Base-by-base conservation (phyloP, 2,888 invertebrate genomes). In the Camponotus fellah region DNA sequence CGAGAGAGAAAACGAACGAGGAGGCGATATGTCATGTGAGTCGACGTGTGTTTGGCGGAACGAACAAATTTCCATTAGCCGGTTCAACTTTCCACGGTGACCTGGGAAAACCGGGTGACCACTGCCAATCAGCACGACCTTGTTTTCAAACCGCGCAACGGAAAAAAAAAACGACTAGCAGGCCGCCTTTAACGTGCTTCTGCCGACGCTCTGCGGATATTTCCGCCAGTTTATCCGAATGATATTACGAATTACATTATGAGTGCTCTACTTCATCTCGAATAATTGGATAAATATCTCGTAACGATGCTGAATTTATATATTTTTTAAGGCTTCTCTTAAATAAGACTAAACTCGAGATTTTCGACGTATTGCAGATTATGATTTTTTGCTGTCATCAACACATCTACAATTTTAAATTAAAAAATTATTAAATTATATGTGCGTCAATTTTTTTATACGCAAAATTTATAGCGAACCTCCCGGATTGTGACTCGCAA, bases 1-100 rank as follows among this genome's bases (percentile, higher is more conserved):
- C 60, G 77, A 46, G 65, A 60, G 60, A 10, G 40, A 32, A 71
- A 40, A 71, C 37, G 76, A 69, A 64, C 71, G 86, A 72, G 80
- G 65, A 68, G 69, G 53, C 75, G 88, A 86, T 86, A 82, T 81
- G 86, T 89, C 87, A 85, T 85, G 62, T 82, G 82, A 84, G 71
- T 83, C 85, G 83, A 86, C 88, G 88, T 89, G 82, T 89, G 91
- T 91, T 90, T 89, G 87, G 83, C 88, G 84, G 82, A 74, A 83
- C 79, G 87, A 88, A 89, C 89, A 91, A 91, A 91, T 91, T 91
- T 91, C 89, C 91, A 91, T 91, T 91, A 91, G 84, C 81, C 74
- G 66, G 85, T 88, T 86, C 85, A 84, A 87, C 89, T 88, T 88
- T 80, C 69, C 83, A 81, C 46, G 64, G 75, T 83, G 84, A 75